A percentile compares a stretch with the other conserved stretches of the same genome.
phyloP scores from a whole-genome alignment of 2,113 vertebrate genomes.

The Loxodonta africana region DNA sequence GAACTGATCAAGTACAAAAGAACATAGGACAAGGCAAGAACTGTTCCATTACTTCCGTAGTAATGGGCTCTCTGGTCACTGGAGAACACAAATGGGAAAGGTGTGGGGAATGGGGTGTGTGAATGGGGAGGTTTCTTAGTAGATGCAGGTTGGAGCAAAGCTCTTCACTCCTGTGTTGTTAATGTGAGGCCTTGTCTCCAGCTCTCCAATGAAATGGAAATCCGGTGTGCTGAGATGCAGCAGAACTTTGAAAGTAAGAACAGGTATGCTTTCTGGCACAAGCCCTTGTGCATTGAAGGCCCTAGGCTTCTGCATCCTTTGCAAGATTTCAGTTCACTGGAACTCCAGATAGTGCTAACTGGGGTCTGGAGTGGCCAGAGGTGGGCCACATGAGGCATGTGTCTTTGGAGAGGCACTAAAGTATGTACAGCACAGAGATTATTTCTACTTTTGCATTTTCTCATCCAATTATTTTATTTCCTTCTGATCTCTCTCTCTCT shows the following conservation, averaged over 20 bases:
- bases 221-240: slow-evolving; percentile 76
- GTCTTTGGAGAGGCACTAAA: neutral
- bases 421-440: neutral
- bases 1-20: neutral
- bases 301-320: neutral
- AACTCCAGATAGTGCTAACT: neutral
- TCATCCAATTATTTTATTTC: neutral
- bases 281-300: neutral
- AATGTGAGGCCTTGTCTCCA: slow-evolving; percentile 52
- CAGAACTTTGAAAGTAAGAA: slow-evolving; percentile 78
- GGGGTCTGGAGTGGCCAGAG: neutral
- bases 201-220: slow-evolving; percentile 81
- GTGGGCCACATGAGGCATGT: rapidly evolving
- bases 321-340: neutral
- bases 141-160: neutral
- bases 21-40: neutral
- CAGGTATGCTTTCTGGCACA: slow-evolving; percentile 67
- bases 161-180: neutral
- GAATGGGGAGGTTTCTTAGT: neutral
- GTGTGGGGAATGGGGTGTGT: rapidly evolving
- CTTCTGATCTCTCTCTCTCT: neutral
- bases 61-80: neutral
- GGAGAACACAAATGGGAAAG: neutral
- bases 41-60: neutral
- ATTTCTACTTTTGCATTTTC: neutral